phyloP scores from a whole-genome alignment of 1,140 invertebrate species.

The Musca domestica region DNA sequence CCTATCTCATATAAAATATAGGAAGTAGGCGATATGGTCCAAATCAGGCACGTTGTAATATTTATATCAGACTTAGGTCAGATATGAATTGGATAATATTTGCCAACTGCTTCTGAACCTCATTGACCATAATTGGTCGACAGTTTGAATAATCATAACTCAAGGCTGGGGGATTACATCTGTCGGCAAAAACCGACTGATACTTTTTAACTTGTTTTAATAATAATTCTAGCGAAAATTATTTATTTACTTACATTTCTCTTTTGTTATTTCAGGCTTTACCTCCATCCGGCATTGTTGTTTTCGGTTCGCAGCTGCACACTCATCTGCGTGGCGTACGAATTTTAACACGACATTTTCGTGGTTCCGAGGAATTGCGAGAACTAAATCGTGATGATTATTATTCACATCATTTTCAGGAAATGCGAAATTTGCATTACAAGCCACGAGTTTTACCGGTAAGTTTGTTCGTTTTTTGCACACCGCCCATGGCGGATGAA shows the following conservation, averaged over 20 bases:
- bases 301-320: slow-evolving; percentile 96
- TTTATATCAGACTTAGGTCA: no score
- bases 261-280: slow-evolving; percentile 63
- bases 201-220: no score
- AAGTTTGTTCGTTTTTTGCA: slow-evolving; percentile 51
- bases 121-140: no score
- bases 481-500: no score
- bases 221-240: not conserved
- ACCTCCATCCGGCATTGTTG: slow-evolving; percentile 77
- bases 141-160: no score
- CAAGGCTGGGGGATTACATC: no score
- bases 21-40: no score
- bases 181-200: no score
- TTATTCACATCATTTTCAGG: slow-evolving; percentile 98
- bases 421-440: slow-evolving; percentile 83
- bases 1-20: no score
- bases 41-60: no score
- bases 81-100: no score
- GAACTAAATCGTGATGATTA: slow-evolving; percentile 91
- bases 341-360: slow-evolving; percentile 83
- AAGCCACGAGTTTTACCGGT: slow-evolving; percentile 83
- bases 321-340: slow-evolving; percentile 88
- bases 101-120: no score
- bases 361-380: slow-evolving; percentile 74
- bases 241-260: not conserved